A percentile compares a stretch with the other conserved stretches of the same genome.
Conservation (phyloP, 2,797 vertebrate species). For the Otolemur crassicaudatus region DNA sequence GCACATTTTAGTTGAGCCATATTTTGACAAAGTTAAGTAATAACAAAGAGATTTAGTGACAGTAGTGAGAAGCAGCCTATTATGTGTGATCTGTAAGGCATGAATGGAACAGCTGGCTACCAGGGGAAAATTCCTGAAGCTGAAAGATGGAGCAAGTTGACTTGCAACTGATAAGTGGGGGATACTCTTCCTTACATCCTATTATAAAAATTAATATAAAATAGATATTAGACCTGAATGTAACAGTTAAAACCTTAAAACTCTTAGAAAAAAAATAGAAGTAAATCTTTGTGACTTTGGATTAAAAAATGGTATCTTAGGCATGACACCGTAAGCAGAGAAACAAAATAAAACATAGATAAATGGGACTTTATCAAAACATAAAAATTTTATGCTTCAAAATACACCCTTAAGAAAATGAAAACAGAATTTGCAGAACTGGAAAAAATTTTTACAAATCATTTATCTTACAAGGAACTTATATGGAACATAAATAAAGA, state of each 20-base stretch:
- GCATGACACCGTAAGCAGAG: neutral
- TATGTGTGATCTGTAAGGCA: neutral
- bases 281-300: neutral
- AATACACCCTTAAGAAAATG: neutral
- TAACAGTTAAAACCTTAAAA: conserved; percentile 22
- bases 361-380: conserved; percentile 16
- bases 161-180: neutral
- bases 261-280: neutral
- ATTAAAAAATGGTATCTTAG: conserved; percentile 26
- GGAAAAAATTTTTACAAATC: neutral
- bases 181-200: neutral
- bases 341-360: conserved; percentile 10
- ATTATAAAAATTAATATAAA: neutral
- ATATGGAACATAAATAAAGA: neutral
- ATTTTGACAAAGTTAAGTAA: conserved; percentile 40
- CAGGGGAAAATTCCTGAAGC: neutral
- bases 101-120: neutral
- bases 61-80: neutral
- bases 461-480: neutral
- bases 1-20: conserved; percentile 15
- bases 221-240: neutral
- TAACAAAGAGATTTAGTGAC: conserved; percentile 27
- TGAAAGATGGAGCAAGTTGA: neutral
- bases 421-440: neutral
- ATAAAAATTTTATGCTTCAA: conserved; percentile 14